phyloP scores from a whole-genome alignment of 2,888 invertebrate genomes.

The Trimorus sp. region DNA sequence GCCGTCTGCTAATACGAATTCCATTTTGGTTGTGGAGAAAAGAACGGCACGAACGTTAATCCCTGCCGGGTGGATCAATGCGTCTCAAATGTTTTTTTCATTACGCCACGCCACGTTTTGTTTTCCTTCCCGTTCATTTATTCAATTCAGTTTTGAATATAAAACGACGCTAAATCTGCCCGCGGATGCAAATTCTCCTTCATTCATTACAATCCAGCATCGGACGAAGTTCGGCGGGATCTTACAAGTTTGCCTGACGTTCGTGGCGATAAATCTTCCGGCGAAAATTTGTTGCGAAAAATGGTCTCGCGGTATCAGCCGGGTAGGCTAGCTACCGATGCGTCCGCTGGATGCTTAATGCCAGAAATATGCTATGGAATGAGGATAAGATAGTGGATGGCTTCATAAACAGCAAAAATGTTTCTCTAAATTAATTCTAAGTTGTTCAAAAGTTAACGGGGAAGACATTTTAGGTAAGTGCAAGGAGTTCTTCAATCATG shows the following conservation, averaged over 20 bases:
- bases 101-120: neutral
- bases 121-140: conserved; percentile 47
- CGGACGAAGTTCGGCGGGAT: conserved; percentile 32
- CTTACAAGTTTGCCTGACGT: conserved; percentile 33
- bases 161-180: conserved; percentile 47
- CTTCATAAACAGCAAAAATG: no score
- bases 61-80: conserved; percentile 34
- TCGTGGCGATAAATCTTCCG: conserved; percentile 33
- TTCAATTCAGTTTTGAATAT: conserved; percentile 55
- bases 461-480: no score
- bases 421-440: no score
- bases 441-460: no score
- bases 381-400: no score
- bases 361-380: no score
- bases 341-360: no score
- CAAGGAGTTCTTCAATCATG: no score
- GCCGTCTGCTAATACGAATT: neutral
- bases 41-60: conserved; percentile 29
- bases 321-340: no score
- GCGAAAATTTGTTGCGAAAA: conserved; percentile 34
- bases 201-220: conserved; percentile 47
- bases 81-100: conserved; percentile 32
- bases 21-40: neutral
- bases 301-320: neutral
- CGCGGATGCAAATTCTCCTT: conserved; percentile 23